Percentiles rank a stretch among this genome's conserved stretches.
phyloP scores from a whole-genome alignment of 2,797 vertebrate genomes.

The Hybognathus amarus region DNA sequence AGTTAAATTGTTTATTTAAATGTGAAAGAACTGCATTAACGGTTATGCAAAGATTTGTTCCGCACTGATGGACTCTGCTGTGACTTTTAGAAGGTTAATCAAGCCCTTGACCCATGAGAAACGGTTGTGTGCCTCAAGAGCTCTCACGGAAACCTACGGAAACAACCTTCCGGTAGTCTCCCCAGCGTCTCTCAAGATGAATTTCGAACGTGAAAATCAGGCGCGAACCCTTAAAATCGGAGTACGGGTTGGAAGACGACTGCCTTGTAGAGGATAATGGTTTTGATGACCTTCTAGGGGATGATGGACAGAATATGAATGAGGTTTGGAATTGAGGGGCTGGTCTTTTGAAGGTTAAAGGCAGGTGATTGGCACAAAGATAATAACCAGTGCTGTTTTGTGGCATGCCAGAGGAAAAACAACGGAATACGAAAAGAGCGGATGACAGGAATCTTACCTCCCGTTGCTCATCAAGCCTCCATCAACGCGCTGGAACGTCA shows the following conservation, averaged over 20 bases:
- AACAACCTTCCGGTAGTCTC: conserved; percentile 31
- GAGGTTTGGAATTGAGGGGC: conserved; percentile 41
- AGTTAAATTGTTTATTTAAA: conserved; percentile 16
- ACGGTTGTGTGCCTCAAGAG: background rate
- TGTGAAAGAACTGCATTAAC: background rate
- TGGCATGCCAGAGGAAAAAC: conserved; percentile 23
- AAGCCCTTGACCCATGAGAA: conserved; percentile 39
- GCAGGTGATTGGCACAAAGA: conserved; percentile 55
- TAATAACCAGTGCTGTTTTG: conserved; percentile 39
- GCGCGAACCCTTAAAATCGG: conserved; percentile 21
- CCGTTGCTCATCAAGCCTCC: conserved; percentile 99
- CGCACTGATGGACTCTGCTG: background rate
- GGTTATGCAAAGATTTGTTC: conserved; percentile 12
- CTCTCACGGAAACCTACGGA: conserved; percentile 2
- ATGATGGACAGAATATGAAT: conserved; percentile 60
- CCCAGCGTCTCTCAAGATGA: background rate
- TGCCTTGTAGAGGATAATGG: conserved; percentile 49
- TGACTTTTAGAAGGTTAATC: conserved; percentile 43
- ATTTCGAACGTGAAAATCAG: background rate
- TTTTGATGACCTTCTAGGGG: conserved; percentile 50
- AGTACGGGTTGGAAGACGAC: conserved; percentile 22
- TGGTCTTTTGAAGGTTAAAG: conserved; percentile 46
- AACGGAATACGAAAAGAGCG: conserved; percentile 3
- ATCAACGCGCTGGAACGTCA: conserved; percentile 98
- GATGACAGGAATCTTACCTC: conserved; percentile 81